Conservation (phyloP, 1,140 invertebrate genomes). For the Olivierus martensii region DNA sequence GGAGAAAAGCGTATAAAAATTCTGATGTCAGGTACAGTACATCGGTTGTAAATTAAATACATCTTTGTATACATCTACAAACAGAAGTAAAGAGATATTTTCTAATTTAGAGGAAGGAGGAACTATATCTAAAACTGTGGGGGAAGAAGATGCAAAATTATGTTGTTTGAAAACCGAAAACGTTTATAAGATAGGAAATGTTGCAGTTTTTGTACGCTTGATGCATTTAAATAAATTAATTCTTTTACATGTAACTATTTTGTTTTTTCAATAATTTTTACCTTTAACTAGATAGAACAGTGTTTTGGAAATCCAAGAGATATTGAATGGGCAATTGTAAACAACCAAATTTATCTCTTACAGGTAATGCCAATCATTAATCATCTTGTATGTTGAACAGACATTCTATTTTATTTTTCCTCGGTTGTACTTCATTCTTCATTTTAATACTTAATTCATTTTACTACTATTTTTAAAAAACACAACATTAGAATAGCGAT, state of each 20-base stretch:
- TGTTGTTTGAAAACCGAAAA: slow-evolving; percentile 3
- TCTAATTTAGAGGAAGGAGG: too few species aligned
- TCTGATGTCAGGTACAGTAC: too few species aligned
- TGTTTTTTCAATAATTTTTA: not conserved
- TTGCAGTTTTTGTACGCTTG: slow-evolving; percentile 3
- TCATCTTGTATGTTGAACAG: too few species aligned
- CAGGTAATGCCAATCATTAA: not conserved
- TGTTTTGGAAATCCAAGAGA: slow-evolving; percentile 13
- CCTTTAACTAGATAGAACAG: slow-evolving; percentile 2
- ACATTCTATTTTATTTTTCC: not conserved
- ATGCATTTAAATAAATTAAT: not conserved
- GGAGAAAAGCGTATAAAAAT: too few species aligned
- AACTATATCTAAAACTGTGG: too few species aligned
- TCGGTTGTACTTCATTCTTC: not conserved
- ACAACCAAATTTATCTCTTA: slow-evolving; percentile 6
- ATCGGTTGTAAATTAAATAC: too few species aligned
- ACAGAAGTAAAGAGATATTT: too few species aligned
- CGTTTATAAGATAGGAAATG: not conserved
- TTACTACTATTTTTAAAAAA: too few species aligned
- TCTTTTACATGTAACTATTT: not conserved
- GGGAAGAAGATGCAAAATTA: too few species aligned
- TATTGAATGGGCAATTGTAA: slow-evolving; percentile 19
- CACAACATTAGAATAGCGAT: too few species aligned
- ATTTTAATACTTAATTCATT: not conserved
- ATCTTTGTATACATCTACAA: too few species aligned